phyloP scores from a whole-genome alignment of 92 coral and sea anemone genomes.

The Anthopleura xanthogrammica region DNA sequence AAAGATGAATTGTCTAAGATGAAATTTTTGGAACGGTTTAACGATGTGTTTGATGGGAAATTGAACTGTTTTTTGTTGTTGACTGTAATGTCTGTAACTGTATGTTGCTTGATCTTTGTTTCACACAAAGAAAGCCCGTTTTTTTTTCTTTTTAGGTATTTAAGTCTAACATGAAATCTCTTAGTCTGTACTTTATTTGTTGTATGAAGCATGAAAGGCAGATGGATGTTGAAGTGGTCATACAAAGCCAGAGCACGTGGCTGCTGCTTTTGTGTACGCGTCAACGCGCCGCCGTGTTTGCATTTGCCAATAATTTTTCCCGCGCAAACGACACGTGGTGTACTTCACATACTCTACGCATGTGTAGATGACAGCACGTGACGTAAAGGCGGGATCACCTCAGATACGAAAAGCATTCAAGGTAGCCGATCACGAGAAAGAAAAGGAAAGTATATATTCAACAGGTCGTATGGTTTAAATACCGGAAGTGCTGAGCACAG shows the following conservation, averaged over 20 bases:
- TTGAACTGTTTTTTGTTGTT: background rate
- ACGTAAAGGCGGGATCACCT: conserved; percentile 57
- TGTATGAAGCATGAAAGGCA: conserved; percentile 33
- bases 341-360: conserved; percentile 50
- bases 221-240: conserved; percentile 48
- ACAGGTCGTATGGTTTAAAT: conserved; percentile 49
- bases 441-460: conserved; percentile 21
- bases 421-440: background rate
- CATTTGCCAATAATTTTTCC: conserved; percentile 65
- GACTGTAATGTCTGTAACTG: conserved; percentile 1
- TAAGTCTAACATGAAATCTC: background rate
- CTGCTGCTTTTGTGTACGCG: conserved; percentile 43
- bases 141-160: conserved; percentile 5
- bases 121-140: background rate
- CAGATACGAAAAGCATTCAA: conserved; percentile 64
- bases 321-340: conserved; percentile 79
- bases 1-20: background rate
- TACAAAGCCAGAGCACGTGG: conserved; percentile 68
- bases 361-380: conserved; percentile 59
- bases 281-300: conserved; percentile 54
- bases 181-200: conserved; percentile 17
- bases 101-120: background rate
- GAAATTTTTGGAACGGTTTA: background rate
- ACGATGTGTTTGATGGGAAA: background rate
- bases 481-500: conserved; percentile 70